Percentiles rank a stretch among this genome's conserved stretches.
Evolutionary conservation across 1,140 invertebrate species (phyloP).

Genomic region (Zaprionus lachaisei): DNA sequence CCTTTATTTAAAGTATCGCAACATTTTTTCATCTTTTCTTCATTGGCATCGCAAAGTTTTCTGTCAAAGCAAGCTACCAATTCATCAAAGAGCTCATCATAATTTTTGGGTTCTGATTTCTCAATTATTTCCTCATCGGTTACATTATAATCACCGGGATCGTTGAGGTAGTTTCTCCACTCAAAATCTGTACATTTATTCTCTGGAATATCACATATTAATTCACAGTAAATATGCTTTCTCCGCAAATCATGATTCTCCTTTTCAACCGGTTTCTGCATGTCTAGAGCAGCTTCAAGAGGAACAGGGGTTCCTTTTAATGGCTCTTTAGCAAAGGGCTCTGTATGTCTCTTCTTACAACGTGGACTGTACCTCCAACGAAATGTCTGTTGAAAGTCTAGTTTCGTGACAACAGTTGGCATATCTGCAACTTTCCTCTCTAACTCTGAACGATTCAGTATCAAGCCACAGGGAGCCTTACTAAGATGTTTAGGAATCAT

Average conservation of each 20-base stretch:
- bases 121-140: conserved; percentile 11
- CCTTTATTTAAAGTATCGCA: not conserved
- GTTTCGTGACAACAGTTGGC: conserved; percentile 42
- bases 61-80: conserved; percentile 46
- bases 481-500: not conserved
- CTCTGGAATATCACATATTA: conserved; percentile 22
- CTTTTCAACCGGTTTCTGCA: conserved; percentile 9
- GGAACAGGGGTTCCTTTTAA: not conserved
- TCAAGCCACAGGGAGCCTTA: not conserved
- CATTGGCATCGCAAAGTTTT: conserved; percentile 2
- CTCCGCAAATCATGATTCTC: conserved; percentile 2
- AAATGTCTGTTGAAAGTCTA: conserved; percentile 13
- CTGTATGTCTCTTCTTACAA: not conserved
- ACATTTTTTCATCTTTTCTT: conserved; percentile 9
- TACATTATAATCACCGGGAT: conserved; percentile 6
- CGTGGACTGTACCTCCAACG: conserved; percentile 28
- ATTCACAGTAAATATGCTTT: conserved; percentile 34
- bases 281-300: not conserved
- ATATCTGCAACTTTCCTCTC: conserved; percentile 34
- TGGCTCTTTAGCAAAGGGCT: conserved; percentile 12
- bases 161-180: conserved; percentile 41
- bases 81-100: conserved; percentile 57
- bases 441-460: conserved; percentile 45
- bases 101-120: conserved; percentile 52
- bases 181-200: conserved; percentile 51